phyloP scores from a whole-genome alignment of 2,888 invertebrate genomes.

The Ophion slaviceki region DNA sequence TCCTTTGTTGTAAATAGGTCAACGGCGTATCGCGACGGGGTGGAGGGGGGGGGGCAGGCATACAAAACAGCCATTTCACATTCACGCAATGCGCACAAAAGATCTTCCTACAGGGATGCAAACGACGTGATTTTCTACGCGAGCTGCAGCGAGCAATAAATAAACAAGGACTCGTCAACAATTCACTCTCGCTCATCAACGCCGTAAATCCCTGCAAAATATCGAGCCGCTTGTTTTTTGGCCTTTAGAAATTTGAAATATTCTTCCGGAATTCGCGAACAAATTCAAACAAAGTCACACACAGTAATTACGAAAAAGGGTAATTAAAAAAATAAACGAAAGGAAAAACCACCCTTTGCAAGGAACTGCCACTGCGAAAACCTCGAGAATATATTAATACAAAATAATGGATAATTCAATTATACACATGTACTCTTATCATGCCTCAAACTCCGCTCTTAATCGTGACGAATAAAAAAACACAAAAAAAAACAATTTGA shows the following conservation, averaged over 20 bases:
- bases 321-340: neutral
- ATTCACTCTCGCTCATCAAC: slow-evolving; percentile 4
- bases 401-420: slow-evolving; percentile 33
- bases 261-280: neutral
- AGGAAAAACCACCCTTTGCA: neutral
- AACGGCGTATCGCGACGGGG: neutral
- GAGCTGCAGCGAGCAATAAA: neutral
- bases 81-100: neutral
- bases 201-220: slow-evolving; percentile 31
- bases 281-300: neutral
- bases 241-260: neutral
- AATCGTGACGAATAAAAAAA: slow-evolving; percentile 1
- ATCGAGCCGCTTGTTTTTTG: neutral
- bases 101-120: neutral
- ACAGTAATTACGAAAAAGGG: neutral
- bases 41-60: neutral
- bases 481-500: slow-evolving; percentile 26
- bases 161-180: slow-evolving; percentile 51
- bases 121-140: neutral
- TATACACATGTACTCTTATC: slow-evolving; percentile 22
- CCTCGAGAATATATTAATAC: slow-evolving; percentile 15
- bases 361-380: slow-evolving; percentile 12
- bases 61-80: neutral
- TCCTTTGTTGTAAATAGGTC: neutral
- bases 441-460: slow-evolving; percentile 46